These are phyloP conservation scores for Polyommatus iphigenia DNA, from an alignment of 2,888 invertebrate genomes.

Conservation along the genomic window DNA sequence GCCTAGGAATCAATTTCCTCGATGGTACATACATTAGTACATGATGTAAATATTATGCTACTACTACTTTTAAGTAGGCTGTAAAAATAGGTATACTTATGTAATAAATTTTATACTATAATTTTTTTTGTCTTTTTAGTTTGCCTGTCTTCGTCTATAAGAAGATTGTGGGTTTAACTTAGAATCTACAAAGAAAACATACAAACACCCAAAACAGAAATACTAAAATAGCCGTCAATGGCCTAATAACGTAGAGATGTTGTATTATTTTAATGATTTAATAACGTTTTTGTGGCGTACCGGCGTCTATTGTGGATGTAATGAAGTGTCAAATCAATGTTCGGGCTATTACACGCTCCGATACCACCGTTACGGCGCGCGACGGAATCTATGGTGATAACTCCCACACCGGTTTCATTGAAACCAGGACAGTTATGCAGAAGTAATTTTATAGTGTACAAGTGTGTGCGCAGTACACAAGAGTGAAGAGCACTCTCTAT, in stretches of 20 bases:
- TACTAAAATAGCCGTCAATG: neutral
- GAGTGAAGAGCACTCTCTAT: no score
- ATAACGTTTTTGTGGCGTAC: constrained; percentile 1
- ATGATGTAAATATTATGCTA: neutral
- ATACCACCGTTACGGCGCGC: neutral
- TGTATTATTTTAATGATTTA: neutral
- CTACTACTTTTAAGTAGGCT: neutral
- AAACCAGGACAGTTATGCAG: no score
- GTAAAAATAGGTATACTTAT: neutral
- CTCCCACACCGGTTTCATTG: no score
- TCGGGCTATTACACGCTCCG: constrained; percentile 8
- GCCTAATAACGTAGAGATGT: neutral
- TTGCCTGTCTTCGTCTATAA: neutral
- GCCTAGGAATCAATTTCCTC: no score
- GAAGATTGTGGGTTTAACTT: neutral
- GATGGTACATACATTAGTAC: neutral
- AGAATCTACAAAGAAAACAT: neutral
- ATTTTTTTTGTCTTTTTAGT: neutral
- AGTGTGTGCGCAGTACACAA: no score
- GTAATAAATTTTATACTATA: neutral
- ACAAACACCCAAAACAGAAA: neutral
- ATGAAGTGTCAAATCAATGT: constrained; percentile 20
- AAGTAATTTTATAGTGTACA: no score
- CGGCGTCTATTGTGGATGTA: neutral
- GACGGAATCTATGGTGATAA: neutral